These are phyloP conservation scores for Trichopria drosophilae DNA, from an alignment of 2,888 invertebrate species.

Conservation along the genomic window DNA sequence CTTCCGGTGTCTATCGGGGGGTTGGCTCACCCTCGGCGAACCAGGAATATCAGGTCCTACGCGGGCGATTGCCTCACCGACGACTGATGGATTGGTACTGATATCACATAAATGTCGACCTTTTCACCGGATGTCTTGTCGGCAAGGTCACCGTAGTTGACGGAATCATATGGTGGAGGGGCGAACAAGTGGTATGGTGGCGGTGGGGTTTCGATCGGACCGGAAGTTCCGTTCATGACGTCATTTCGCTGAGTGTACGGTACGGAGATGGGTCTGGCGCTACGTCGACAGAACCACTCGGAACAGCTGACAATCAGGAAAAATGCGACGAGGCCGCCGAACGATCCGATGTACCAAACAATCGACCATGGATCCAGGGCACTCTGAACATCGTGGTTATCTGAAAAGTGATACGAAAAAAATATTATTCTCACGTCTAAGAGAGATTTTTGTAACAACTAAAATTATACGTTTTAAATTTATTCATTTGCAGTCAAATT, in stretches of 20 bases:
- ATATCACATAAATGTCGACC: conserved; percentile 60
- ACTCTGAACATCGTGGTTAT: conserved; percentile 43
- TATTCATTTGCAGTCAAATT: too few species aligned
- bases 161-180: conserved; percentile 62
- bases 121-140: conserved; percentile 53
- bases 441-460: background rate
- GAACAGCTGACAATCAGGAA: conserved; percentile 64
- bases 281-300: conserved; percentile 62
- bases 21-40: too few species aligned
- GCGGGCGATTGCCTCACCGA: conserved; percentile 36
- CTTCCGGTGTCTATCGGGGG: conserved; percentile 24
- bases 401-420: conserved; percentile 31
- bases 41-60: conserved; percentile 28
- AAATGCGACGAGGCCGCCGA: conserved; percentile 63
- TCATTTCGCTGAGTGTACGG: conserved; percentile 48
- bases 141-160: conserved; percentile 57
- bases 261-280: conserved; percentile 48
- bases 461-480: too few species aligned
- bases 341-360: conserved; percentile 64
- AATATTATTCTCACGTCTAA: background rate
- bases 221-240: conserved; percentile 35
- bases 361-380: conserved; percentile 63
- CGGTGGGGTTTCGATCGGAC: conserved; percentile 58
- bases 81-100: conserved; percentile 55
- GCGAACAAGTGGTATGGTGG: conserved; percentile 64